These are phyloP conservation scores for Clarias fuscus DNA, from an alignment of 2,797 vertebrate genomes.

Conservation along the genomic window DNA sequence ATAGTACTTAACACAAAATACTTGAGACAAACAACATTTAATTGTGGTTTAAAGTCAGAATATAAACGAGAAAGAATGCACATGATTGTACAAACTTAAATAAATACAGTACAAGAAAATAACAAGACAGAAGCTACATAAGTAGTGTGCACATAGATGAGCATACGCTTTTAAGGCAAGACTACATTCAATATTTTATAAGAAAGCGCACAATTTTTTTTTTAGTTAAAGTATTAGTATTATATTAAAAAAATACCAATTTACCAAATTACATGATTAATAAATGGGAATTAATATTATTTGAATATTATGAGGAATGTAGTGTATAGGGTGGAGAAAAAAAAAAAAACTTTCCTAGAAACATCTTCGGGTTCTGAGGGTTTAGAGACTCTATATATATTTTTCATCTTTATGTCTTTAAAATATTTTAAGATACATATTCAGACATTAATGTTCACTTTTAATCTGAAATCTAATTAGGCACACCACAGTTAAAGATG, in stretches of 20 bases:
- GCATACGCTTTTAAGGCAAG: conserved; percentile 49
- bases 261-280: neutral
- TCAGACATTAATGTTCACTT: neutral
- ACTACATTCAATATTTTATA: conserved; percentile 54
- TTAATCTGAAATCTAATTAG: neutral
- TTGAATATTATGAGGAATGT: neutral
- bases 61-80: conserved; percentile 42
- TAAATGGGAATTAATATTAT: neutral
- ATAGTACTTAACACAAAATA: neutral
- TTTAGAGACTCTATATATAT: neutral
- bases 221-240: neutral
- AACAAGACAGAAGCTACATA: conserved; percentile 42
- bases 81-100: conserved; percentile 24
- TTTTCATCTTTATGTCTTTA: neutral
- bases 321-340: neutral
- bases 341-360: neutral
- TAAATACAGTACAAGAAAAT: conserved; percentile 54
- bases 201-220: conserved; percentile 50
- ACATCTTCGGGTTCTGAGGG: neutral
- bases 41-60: conserved; percentile 40
- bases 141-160: conserved; percentile 52
- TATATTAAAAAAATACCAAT: neutral
- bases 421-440: neutral
- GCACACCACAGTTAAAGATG: neutral
- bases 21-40: conserved; percentile 36